Percentiles rank a stretch among this genome's conserved stretches.
phyloP scores from a whole-genome alignment of 2,797 vertebrate genomes.

The Rhyacichthys aspro region DNA sequence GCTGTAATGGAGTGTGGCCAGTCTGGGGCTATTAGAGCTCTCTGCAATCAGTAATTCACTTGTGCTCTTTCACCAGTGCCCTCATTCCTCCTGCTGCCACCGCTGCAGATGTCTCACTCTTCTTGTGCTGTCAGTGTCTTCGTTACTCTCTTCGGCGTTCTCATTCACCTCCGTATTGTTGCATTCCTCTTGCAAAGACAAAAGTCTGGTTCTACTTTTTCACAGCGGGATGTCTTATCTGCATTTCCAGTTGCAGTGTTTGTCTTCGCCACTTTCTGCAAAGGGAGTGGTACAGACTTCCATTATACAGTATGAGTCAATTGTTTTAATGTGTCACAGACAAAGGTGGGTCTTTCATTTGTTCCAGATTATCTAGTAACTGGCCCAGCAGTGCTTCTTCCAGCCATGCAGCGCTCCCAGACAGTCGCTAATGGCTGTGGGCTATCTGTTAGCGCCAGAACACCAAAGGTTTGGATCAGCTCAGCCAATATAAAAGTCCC shows the following conservation, averaged over 20 bases:
- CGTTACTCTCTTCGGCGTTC: constrained; percentile 34
- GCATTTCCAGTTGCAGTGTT: constrained; percentile 48
- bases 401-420: constrained; percentile 19
- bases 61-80: constrained; percentile 58
- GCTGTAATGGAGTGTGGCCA: constrained; percentile 76
- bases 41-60: constrained; percentile 76
- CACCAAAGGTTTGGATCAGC: constrained; percentile 51
- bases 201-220: constrained; percentile 64
- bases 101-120: constrained; percentile 46
- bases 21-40: constrained; percentile 76
- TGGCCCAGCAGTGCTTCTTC: constrained; percentile 4
- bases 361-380: constrained; percentile 48
- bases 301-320: constrained; percentile 44
- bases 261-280: constrained; percentile 25
- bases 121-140: constrained; percentile 48
- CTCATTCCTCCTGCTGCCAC: constrained; percentile 29
- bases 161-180: constrained; percentile 23
- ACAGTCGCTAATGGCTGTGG: constrained; percentile 37
- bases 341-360: constrained; percentile 41
- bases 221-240: constrained; percentile 53
- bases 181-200: constrained; percentile 34
- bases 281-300: constrained; percentile 51
- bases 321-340: constrained; percentile 36
- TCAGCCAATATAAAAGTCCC: constrained; percentile 53
- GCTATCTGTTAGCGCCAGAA: constrained; percentile 44